Evolutionary conservation across 2,797 vertebrate genomes (phyloP), one percentile per base, ranked within the genome.

Genomic region (Poeciliopsis paucimaculata): DNA sequence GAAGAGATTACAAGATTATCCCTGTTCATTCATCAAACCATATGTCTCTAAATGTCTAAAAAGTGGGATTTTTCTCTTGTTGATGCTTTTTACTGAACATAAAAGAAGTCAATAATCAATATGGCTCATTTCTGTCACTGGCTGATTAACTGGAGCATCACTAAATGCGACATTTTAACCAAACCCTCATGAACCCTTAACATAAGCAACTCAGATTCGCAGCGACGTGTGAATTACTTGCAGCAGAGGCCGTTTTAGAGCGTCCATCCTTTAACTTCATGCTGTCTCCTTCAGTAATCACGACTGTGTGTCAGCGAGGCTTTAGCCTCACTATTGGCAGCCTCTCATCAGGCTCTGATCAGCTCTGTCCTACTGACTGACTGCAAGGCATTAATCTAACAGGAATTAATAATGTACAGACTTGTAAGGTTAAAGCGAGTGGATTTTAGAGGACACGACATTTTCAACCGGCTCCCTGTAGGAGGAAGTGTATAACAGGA

Each of bases 261-360:
- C 43, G 47, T 70, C 71, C 57, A 49, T 53, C 64, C 43, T 47
- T 15, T 72, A 66, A 81, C 73, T 73, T 41, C 4, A 4, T 72
- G 68, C 73, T 60, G 74, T 39, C 64, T 68, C 84, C 83, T 55
- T 87, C 57, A 85, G 66, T 81, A 85, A 81, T 84, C 68, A 82
- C 49, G 75, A 74, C 77, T 51, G 77, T 84, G 82, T 89, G 86
- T 88, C 73, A 86, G 72, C 87, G 62, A 83, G 78, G 76, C 82
- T 91, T 91, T 90, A 90, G 84, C 85, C 89, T 91, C 84, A 79
- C 81, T 81, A 88, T 71, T 90, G 89, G 86, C 86, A 89, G 77
- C 85, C 72, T 91, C 85, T 84, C 87, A 82, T 76, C 80, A 85
- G 82, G 66, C 79, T 39, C 18, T 68, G 85, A 90, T 91, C 80